These are phyloP conservation scores for Sphaerophoria rueppellii DNA, from an alignment of 2,888 invertebrate genomes.

Conservation along the genomic window DNA sequence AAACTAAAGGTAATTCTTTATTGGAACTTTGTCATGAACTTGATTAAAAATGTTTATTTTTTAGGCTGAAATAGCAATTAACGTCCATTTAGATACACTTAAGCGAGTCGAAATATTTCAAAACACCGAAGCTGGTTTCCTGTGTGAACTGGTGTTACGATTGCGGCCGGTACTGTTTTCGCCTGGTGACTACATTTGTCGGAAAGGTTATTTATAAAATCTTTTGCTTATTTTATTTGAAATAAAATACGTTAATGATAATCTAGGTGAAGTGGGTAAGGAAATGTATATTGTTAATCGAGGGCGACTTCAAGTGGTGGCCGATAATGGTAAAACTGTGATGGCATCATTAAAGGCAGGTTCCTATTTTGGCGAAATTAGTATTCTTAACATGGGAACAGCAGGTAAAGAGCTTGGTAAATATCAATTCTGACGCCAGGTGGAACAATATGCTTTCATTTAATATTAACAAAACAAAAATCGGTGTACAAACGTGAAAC, in stretches of 20 bases:
- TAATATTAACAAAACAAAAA: constrained; percentile 34
- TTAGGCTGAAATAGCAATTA: constrained; percentile 97
- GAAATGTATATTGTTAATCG: constrained; percentile 99
- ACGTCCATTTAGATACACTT: constrained; percentile 98
- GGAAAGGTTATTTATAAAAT: constrained; percentile 90
- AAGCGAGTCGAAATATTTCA: constrained; percentile 99
- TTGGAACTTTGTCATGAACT: neutral
- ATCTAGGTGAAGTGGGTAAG: constrained; percentile 97
- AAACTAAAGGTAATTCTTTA: constrained; percentile 88
- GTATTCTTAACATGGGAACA: constrained; percentile 99
- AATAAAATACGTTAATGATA: constrained; percentile 68
- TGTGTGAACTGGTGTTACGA: constrained; percentile 97
- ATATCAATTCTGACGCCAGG: constrained; percentile 87
- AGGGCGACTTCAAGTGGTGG: constrained; percentile 96
- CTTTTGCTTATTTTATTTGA: neutral
- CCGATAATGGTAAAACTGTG: constrained; percentile 97
- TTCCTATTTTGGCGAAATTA: constrained; percentile 99
- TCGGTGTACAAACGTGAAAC: constrained; percentile 52
- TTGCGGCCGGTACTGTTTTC: constrained; percentile 98
- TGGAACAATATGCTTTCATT: constrained; percentile 79
- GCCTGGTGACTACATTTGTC: constrained; percentile 99
- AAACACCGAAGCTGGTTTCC: constrained; percentile 99
- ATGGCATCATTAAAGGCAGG: constrained; percentile 98
- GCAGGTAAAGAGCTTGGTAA: constrained; percentile 99
- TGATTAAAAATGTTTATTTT: constrained; percentile 22